Base-by-base conservation (phyloP, 2,888 invertebrate genomes). In the Chironomus riparius region DNA sequence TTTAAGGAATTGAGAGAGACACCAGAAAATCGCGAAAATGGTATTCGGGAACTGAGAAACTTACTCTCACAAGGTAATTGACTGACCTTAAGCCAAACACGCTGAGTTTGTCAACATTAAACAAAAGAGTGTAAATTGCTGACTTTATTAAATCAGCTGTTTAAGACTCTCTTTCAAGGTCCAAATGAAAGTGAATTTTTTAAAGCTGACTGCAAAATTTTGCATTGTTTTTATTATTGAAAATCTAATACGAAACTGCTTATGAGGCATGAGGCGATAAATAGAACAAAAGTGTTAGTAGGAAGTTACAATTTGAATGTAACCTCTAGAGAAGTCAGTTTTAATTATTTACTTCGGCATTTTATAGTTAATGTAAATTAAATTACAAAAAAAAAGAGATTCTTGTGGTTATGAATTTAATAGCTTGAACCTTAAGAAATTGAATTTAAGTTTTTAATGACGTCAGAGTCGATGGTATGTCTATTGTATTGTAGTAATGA, bases 1-100 rank as follows among this genome's bases (percentile, higher is more conserved):
- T 83, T 84, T 78, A 85, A 81, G 24, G 92, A 94, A 81, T 82
- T 93, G 38, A 85, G 92, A 76, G 93, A 94, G 83, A 89, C 89
- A 0, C 89, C 91, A 0, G 91, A 92, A 81, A 84, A 86, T 4
- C 86, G 88, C 10, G 85, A 87, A 78, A 84, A 87, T 77, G 89
- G 88, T 4, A 80, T 91, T 15, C 82, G 82, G 74, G 88, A 89
- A 79, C 81, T 89, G 2, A 85, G 85, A 77, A 82, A 83, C 77
- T 82, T 88, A 73, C 83, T 93, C 47, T 86, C 88, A 86, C 61
- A 56, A 61, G 88, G 92, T 89, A 82, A 81, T 6, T 56, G 56
- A 56, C 18, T 56, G 56, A 56, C 56, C 56, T 56, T 56, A 18
- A 15, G 7, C 56, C 7, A 2, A n/a, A 15, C 50, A 56, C 18